Percentiles rank a stretch among this genome's conserved stretches.
phyloP scores from a whole-genome alignment of 2,113 vertebrate species.

The Pomatostomus ruficeps region DNA sequence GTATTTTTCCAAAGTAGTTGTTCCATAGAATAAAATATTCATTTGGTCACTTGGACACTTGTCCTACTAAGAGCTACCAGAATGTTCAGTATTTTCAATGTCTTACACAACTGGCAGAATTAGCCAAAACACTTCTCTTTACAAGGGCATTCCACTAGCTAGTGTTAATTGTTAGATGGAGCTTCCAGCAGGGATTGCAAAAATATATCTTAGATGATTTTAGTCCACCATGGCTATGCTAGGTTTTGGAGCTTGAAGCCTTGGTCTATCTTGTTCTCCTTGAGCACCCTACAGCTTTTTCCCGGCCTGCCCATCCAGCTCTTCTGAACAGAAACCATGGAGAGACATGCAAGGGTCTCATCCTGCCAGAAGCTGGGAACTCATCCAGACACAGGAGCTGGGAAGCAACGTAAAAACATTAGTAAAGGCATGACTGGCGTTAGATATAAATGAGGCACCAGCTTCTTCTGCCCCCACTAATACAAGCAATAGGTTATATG shows the following conservation, averaged over 20 bases:
- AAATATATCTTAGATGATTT: background rate
- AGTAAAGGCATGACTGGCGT: background rate
- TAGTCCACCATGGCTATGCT: background rate
- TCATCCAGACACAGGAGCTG: background rate
- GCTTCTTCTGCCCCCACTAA: background rate
- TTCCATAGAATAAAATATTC: background rate
- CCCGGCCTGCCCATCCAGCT: background rate
- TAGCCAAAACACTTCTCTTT: background rate
- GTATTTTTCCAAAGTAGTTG: background rate
- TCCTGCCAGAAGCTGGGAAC: background rate
- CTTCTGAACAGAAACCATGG: background rate
- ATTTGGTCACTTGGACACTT: background rate
- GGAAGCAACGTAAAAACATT: background rate
- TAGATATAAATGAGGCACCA: background rate
- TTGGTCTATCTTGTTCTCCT: background rate
- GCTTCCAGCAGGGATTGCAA: background rate
- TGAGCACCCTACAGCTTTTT: background rate
- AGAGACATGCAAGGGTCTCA: background rate
- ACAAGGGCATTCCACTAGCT: background rate
- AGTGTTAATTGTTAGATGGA: background rate
- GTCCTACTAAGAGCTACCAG: background rate
- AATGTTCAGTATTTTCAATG: background rate
- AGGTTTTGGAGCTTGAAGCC: background rate
- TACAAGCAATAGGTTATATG: background rate
- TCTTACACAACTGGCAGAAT: background rate